phyloP scores from a whole-genome alignment of 2,113 vertebrate species.

The Albula glossodonta region DNA sequence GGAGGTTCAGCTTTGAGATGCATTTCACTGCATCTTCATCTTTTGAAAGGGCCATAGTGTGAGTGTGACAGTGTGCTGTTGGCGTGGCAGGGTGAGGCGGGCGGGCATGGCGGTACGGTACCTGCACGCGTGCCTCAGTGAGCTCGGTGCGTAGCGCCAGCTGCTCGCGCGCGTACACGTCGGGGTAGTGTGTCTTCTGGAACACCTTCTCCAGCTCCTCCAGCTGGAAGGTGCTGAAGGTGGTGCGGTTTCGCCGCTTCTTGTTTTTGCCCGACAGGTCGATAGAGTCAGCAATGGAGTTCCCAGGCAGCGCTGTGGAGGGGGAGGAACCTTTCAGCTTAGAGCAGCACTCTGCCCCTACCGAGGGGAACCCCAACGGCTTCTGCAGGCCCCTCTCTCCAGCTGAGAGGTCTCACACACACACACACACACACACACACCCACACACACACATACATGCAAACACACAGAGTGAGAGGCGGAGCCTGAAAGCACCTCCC shows the following conservation, averaged over 20 bases:
- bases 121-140: constrained; percentile 91
- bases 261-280: constrained; percentile 76
- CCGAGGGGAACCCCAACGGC: constrained; percentile 47
- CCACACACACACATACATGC: neutral
- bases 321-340: constrained; percentile 17
- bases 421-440: too few relatives aligned
- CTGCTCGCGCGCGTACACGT: constrained; percentile 89
- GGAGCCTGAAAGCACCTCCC: neutral
- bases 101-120: neutral
- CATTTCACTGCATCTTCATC: too few relatives aligned
- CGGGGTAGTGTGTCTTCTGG: constrained; percentile 92
- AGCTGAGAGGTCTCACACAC: constrained; percentile 45
- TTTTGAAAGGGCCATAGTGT: too few relatives aligned
- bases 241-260: constrained; percentile 89
- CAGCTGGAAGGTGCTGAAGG: constrained; percentile 92
- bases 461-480: neutral
- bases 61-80: too few relatives aligned
- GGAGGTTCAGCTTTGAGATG: neutral
- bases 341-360: constrained; percentile 47
- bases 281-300: constrained; percentile 44
- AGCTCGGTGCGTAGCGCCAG: constrained; percentile 86
- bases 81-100: neutral
- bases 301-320: constrained; percentile 14
- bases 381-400: constrained; percentile 59
- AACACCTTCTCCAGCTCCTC: constrained; percentile 95